These are phyloP conservation scores for Botia almorhae DNA, from an alignment of 2,797 vertebrate species.

Conservation along the genomic window DNA sequence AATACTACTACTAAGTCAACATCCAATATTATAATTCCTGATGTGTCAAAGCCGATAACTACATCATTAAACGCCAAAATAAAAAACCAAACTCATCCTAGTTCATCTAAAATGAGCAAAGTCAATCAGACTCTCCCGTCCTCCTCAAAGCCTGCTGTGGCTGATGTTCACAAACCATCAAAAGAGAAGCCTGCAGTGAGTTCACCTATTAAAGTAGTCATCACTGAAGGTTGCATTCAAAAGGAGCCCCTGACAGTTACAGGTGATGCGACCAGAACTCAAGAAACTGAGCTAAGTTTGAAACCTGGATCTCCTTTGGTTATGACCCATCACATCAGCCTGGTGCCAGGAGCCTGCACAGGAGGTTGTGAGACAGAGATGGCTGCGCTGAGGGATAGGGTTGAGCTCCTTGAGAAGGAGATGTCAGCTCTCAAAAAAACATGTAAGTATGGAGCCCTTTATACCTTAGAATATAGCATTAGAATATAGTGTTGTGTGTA, in stretches of 20 bases:
- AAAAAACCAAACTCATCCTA: conserved; percentile 22
- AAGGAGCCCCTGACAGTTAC: conserved; percentile 53
- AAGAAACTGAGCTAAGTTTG: conserved; percentile 69
- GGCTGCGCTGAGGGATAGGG: conserved; percentile 73
- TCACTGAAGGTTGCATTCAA: conserved; percentile 67
- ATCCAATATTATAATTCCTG: conserved; percentile 56
- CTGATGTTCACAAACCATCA: conserved; percentile 27
- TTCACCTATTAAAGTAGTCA: conserved; percentile 73
- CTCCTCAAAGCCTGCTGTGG: conserved; percentile 24
- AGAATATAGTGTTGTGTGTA: neutral
- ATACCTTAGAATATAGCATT: neutral
- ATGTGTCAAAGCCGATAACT: conserved; percentile 61
- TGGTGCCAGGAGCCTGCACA: conserved; percentile 75
- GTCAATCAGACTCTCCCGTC: conserved; percentile 32
- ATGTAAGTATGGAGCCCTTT: conserved; percentile 65
- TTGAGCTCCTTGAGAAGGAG: conserved; percentile 78
- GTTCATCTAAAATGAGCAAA: conserved; percentile 31
- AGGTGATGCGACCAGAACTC: conserved; percentile 53
- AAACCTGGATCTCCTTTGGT: conserved; percentile 79
- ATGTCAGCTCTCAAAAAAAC: conserved; percentile 76
- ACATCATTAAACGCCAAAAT: conserved; percentile 41
- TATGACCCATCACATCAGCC: conserved; percentile 87
- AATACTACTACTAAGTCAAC: conserved; percentile 67
- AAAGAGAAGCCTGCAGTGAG: conserved; percentile 54
- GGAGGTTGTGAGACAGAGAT: conserved; percentile 77